A percentile compares a stretch with the other conserved stretches of the same genome.
phyloP scores from a whole-genome alignment of 2,113 vertebrate genomes.

The Ovis canadensis region DNA sequence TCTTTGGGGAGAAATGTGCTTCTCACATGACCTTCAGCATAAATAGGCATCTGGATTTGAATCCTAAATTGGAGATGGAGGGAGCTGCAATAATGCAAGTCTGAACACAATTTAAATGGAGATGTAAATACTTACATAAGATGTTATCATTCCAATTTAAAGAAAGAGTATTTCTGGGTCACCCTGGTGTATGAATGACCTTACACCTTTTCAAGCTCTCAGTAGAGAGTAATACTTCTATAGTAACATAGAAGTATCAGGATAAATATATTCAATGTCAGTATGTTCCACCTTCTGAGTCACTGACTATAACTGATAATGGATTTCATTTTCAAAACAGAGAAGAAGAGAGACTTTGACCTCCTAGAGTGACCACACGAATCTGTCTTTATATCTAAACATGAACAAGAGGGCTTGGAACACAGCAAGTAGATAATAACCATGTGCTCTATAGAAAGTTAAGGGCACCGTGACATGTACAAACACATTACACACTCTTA shows the following conservation, averaged over 20 bases:
- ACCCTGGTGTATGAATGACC: not conserved
- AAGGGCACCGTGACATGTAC: not conserved
- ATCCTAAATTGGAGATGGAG: not conserved
- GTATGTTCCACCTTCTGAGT: not conserved
- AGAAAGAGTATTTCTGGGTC: not conserved
- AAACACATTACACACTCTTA: not conserved
- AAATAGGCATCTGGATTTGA: not conserved
- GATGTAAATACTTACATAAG: not conserved
- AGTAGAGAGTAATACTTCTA: not conserved
- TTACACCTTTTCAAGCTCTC: not conserved
- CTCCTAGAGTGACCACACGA: not conserved
- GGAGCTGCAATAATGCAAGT: not conserved
- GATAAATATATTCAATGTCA: not conserved
- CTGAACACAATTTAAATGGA: not conserved
- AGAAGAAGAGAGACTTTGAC: not conserved
- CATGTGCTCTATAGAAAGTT: not conserved
- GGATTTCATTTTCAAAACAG: slow-evolving; percentile 18
- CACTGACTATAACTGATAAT: not conserved
- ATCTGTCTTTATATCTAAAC: not conserved
- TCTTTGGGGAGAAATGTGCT: not conserved
- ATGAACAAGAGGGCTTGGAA: not conserved
- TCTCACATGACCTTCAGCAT: not conserved
- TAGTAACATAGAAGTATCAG: not conserved
- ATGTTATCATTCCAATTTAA: not conserved
- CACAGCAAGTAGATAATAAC: not conserved